Evolutionary conservation across 30 jellyfish, hydroid and myxozoan genomes (phyloP), one percentile per base, ranked within the genome.

Genomic region (Calvadosia cruxmelitensis): DNA sequence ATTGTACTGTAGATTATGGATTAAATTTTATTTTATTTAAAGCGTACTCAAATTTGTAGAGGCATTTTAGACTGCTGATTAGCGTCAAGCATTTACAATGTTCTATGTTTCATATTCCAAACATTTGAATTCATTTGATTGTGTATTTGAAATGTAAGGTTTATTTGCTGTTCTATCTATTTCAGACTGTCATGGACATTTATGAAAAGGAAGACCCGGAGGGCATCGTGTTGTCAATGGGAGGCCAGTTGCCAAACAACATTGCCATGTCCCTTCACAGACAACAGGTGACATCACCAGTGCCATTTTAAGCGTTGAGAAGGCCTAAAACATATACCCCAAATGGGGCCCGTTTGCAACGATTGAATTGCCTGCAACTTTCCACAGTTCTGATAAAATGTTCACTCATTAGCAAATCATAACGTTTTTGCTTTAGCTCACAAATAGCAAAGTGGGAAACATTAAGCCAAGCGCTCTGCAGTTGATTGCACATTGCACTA

Each of bases 221-320:
- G 52, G 99, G 99, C 1, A 78, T 90, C 3, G 77, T 90, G 0
- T 69, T 90, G 30, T 90, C 99, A 13, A 90, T 90, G 99, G 99
- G 99, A 29, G 99, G 99, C 34, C 99, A 90, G 50, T 65, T 90
- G 27, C 96, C 99, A 31, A 90, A 90, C 66, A 90, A 90, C 78
- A 90, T 90, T 67, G 99, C 99, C 10, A 90, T 90, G 99, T 82
- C 82, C 1, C 69, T 90, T 53, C 95, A 90, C 63, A 69, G 99
- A 13, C 95, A 83, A 49, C 73, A 83, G 85, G 99, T 90, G 34
- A 33, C 50, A 26, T 23, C 20, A 42, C 57, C 20, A 20, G 15
- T 5, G 10, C 15, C 10, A 10, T 42, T 42, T 5, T 42, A 42
- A 42, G 10, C 20, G n/a, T n/a, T n/a, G n/a, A n/a, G n/a, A n/a